Base-by-base conservation (phyloP, 2,888 invertebrate species). In the Zygothrica quintamaculata region DNA sequence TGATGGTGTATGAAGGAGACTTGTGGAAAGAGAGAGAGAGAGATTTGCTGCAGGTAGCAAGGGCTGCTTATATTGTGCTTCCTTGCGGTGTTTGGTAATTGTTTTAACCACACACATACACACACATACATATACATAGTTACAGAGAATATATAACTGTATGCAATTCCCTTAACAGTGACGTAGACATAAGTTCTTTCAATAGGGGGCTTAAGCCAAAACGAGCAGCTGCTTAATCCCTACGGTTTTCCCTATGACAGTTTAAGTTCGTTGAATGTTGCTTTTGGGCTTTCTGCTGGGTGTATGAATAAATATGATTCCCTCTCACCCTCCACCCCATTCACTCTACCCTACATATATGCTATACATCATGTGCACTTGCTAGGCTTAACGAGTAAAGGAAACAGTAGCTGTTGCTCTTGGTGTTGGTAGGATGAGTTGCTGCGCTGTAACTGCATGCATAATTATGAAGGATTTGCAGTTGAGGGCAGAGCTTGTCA, bases 61-160 rank as follows among this genome's bases (percentile, higher is more conserved):
- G n/a, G 31, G 26, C 39, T 39, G 26, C 25, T 36, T 16, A 46
- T 57, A 42, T 39, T 59, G 42, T 39, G 53, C 34, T 31, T 50
- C 55, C 51, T 51, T 64, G 52, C 65, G 66, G 62, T 72, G 65
- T 61, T 69, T 64, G 69, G 65, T 76, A 78, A 78, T 82, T 79
- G 84, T 75, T 74, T 77, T 65, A 44, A 55, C 69, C 53, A 61
- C 74, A 74, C 65, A 57, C 53, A 55, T 36, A 25, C 42, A 40
- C 16, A 48, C 22, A 34, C 12, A 34, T 13, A 34, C 12, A 12
- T 5, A 11, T 12, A 25, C 11, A 33, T 29, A 29, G 60, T 26
- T 26, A 6, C 4, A 26, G 26, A 26, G 4, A 8, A 8, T 13
- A 34, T 9, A 34, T 13, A 34, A 34, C n/a, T 42, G 29, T 18